These are phyloP conservation scores for Pelobates fuscus DNA, from an alignment of 2,113 vertebrate genomes.

Conservation along the genomic window DNA sequence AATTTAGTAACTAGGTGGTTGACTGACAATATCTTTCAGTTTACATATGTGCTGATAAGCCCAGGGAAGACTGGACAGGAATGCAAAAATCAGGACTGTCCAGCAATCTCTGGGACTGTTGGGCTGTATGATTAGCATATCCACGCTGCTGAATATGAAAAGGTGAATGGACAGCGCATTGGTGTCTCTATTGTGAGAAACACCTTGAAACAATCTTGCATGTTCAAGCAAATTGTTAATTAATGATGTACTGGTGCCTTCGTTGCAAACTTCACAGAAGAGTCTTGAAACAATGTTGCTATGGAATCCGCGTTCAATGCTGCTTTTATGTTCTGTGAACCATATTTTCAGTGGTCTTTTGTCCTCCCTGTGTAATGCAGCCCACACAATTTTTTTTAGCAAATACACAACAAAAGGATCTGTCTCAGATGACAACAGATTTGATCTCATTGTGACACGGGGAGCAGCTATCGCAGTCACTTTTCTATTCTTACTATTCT, in stretches of 20 bases:
- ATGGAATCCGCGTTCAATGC: not conserved
- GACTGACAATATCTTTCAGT: no score
- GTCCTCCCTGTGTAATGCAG: not conserved
- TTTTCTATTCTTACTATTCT: not conserved
- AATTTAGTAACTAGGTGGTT: no score
- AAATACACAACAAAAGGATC: not conserved
- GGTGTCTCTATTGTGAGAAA: no score
- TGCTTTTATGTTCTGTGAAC: not conserved
- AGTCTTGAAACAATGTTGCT: not conserved
- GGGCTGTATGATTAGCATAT: no score
- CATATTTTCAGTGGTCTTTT: slow-evolving; percentile 1
- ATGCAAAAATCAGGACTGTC: no score
- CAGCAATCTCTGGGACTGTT: no score
- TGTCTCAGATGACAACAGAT: not conserved
- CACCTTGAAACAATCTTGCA: no score
- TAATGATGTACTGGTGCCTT: not conserved
- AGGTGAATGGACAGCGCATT: no score
- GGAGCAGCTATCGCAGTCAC: not conserved
- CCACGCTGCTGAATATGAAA: no score
- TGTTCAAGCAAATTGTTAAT: not conserved
- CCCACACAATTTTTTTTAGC: not conserved
- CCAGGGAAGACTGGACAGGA: no score
- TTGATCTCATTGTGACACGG: not conserved
- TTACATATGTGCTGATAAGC: no score
- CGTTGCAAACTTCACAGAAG: not conserved